A percentile compares a stretch with the other conserved stretches of the same genome.
Conservation (phyloP, 2,113 vertebrate genomes). For the Ceyx margarethae region DNA sequence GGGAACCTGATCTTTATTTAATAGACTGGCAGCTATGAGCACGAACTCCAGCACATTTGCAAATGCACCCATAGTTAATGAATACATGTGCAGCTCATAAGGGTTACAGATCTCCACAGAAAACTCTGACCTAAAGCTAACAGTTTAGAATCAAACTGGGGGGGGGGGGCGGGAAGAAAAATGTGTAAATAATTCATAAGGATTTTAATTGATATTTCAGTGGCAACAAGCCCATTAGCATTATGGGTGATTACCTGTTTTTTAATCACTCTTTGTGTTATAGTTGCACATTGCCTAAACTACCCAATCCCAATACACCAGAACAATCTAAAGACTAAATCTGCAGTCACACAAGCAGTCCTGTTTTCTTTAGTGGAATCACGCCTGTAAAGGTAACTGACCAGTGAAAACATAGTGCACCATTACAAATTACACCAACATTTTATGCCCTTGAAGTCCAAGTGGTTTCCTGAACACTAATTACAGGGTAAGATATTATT, state of each 20-base stretch:
- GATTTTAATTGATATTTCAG: slow-evolving; percentile 29
- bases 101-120: background rate
- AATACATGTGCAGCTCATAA: slow-evolving; percentile 1
- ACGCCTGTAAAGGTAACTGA: background rate
- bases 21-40: background rate
- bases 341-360: background rate
- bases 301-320: background rate
- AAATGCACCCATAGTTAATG: slow-evolving; percentile 6
- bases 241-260: slow-evolving; percentile 57
- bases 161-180: background rate
- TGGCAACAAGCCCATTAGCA: slow-evolving; percentile 10
- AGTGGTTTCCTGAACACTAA: background rate
- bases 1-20: slow-evolving; percentile 1
- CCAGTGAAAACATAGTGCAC: background rate
- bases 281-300: slow-evolving; percentile 9
- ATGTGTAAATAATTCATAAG: slow-evolving; percentile 61
- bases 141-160: slow-evolving; percentile 7
- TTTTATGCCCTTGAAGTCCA: background rate
- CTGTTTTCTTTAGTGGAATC: background rate
- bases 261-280: slow-evolving; percentile 57
- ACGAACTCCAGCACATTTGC: background rate
- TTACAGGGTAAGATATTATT: background rate
- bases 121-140: slow-evolving; percentile 21
- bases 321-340: slow-evolving; percentile 2
- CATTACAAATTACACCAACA: background rate